Evolutionary conservation across 92 coral and sea anemone species (phyloP), one percentile per base, ranked within the genome.

Genomic region (Epizoanthus scotinus): DNA sequence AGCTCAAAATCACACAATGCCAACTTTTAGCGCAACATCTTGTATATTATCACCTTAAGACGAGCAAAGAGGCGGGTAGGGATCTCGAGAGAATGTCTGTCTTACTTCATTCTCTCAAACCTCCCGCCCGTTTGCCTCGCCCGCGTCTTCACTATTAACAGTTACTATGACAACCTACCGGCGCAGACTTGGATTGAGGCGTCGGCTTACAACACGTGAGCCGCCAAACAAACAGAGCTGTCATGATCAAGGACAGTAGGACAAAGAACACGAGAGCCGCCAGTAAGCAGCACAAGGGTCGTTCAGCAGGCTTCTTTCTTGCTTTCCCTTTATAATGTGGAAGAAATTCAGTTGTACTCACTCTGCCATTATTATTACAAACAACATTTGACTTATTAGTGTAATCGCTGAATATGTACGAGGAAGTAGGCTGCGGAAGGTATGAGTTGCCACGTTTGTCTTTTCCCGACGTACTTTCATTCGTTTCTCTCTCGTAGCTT

Each of bases 211-310:
- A 75, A 28, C 69, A 75, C 2, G 42, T 19, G 1, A 68, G 86
- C 28, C 72, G 71, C 83, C 72, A 44, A n/a, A 70, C 22, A 42
- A 81, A 87, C 26, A 87, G 74, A n/a, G 82, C 90, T 0, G 81
- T 77, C 90, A 87, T 87, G 0, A 87, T 79, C 54, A 87, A 22
- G 8, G 84, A 83, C 74, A 87, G 67, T 19, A 83, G 38, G 8
- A 78, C 53, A 21, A 87, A 87, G 28, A 84, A 78, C 22, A 42
- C 74, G 42, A 87, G 58, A 12, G 81, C 60, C n/a, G 83, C 47
- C 65, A 83, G 14, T 15, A 86, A 22, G 49, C 81, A 75, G 52
- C 55, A 60, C 22, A 58, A 8, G 31, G 81, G 44, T 21, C 81
- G 81, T 25, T 59, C 56, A 34, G 81, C 47, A 15, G 53, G 2